These are phyloP conservation scores for Torymus texanus DNA, from an alignment of 2,888 invertebrate genomes.

Conservation along the genomic window DNA sequence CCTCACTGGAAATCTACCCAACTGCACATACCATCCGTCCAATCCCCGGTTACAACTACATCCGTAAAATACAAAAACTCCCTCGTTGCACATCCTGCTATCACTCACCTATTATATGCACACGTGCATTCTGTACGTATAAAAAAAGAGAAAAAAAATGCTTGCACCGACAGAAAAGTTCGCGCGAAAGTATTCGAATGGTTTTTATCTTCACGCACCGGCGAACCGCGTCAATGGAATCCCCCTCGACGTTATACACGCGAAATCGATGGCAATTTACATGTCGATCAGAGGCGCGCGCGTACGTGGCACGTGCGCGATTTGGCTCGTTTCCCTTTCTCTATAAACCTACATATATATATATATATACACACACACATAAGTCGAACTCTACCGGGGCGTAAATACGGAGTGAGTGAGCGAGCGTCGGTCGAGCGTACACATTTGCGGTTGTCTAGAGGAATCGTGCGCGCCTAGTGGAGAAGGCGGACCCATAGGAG, in stretches of 20 bases:
- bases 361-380: neutral
- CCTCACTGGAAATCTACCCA: too few species aligned
- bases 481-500: too few species aligned
- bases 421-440: neutral
- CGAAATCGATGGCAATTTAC: constrained; percentile 31
- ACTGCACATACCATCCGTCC: too few species aligned
- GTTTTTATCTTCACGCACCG: neutral
- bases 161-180: too few species aligned
- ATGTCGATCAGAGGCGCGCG: constrained; percentile 11
- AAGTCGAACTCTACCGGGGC: neutral
- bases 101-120: neutral
- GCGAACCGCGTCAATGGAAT: neutral
- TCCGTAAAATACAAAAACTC: too few species aligned
- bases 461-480: neutral
- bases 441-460: constrained; percentile 6
- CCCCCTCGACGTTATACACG: neutral
- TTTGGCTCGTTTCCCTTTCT: neutral
- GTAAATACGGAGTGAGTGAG: neutral
- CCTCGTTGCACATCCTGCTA: too few species aligned
- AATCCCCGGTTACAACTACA: too few species aligned
- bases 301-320: neutral
- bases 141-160: neutral
- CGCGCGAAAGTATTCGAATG: too few species aligned
- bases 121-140: too few species aligned
- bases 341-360: too few species aligned